Evolutionary conservation across 2,113 vertebrate species (phyloP).

Genomic region (Otis tarda): DNA sequence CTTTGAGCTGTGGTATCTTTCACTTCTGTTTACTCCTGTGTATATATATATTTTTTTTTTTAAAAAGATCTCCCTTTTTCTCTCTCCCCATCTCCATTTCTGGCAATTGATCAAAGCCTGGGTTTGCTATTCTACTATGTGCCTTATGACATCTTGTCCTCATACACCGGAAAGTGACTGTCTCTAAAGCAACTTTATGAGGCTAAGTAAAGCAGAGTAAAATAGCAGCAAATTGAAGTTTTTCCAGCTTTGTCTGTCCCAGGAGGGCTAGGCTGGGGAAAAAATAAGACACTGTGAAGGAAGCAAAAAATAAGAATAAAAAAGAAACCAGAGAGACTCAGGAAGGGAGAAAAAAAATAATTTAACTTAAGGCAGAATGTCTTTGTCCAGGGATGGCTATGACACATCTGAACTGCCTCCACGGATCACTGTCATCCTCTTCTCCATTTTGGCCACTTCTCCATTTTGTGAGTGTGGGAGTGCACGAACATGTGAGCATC

Average conservation of each 20-base stretch:
- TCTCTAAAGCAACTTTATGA: background rate
- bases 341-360: background rate
- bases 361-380: background rate
- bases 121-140: background rate
- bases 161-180: background rate
- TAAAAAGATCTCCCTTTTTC: background rate
- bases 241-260: slow-evolving; percentile 7
- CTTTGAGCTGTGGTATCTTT: background rate
- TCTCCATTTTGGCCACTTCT: background rate
- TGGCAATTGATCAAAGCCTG: background rate
- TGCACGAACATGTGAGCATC: fast-evolving
- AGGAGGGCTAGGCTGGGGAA: background rate
- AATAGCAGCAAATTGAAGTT: background rate
- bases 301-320: slow-evolving; percentile 1
- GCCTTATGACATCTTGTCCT: background rate
- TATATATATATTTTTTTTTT: background rate
- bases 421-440: background rate
- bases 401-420: background rate
- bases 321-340: background rate
- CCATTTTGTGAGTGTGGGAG: background rate
- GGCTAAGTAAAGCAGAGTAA: background rate
- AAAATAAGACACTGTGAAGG: background rate
- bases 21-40: background rate
- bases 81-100: background rate
- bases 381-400: background rate